phyloP scores from a whole-genome alignment of 92 coral and sea anemone genomes.

The Porites rus region DNA sequence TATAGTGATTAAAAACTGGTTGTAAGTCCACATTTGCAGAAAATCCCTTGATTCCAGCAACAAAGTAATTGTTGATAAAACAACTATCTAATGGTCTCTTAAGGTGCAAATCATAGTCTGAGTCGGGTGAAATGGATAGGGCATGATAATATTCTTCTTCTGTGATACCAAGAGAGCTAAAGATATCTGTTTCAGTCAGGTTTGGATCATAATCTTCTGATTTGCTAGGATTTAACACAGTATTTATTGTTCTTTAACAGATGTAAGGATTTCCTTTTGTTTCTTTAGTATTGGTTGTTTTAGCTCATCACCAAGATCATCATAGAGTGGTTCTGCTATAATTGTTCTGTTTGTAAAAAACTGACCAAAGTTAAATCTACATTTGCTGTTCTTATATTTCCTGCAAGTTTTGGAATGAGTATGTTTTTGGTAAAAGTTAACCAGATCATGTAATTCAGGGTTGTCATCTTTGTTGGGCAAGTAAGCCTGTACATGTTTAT shows the following conservation, averaged over 20 bases:
- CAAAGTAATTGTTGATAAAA: conserved; percentile 63
- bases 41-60: conserved; percentile 61
- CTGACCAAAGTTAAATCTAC: conserved; percentile 68
- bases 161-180: conserved; percentile 54
- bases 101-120: conserved; percentile 72
- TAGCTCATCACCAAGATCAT: conserved; percentile 53
- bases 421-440: conserved; percentile 62
- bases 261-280: conserved; percentile 65
- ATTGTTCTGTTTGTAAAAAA: conserved; percentile 64
- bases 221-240: conserved; percentile 61
- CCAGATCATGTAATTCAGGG: conserved; percentile 66
- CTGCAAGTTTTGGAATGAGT: conserved; percentile 61
- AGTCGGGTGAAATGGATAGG: conserved; percentile 74
- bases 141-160: conserved; percentile 73
- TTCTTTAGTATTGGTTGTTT: conserved; percentile 39
- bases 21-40: conserved; percentile 58
- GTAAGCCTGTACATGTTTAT: conserved; percentile 69
- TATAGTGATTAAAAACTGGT: conserved; percentile 61
- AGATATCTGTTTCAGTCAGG: conserved; percentile 59
- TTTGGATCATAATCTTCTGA: conserved; percentile 70
- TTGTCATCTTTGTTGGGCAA: conserved; percentile 61
- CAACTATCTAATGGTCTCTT: conserved; percentile 56
- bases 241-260: conserved; percentile 57
- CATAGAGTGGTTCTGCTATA: conserved; percentile 68
- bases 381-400: conserved; percentile 52